These are phyloP conservation scores for Malaclemys terrapin DNA, from an alignment of 2,113 vertebrate species.

Conservation along the genomic window DNA sequence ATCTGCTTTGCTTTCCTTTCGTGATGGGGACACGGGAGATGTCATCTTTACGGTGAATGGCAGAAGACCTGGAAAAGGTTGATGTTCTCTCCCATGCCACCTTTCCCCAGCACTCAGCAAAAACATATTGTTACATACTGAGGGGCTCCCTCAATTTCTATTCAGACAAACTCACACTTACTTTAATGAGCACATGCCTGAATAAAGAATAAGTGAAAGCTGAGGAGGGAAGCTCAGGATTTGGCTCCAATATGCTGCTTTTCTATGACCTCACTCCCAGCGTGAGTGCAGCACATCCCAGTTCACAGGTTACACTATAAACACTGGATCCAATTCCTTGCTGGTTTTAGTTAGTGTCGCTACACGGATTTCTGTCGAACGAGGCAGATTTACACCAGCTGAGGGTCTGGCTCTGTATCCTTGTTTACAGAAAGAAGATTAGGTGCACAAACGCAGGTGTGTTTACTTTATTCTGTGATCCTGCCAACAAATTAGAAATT, in stretches of 20 bases:
- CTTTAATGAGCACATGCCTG: not conserved
- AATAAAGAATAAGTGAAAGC: not conserved
- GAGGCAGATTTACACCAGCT: not conserved
- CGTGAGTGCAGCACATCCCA: not conserved
- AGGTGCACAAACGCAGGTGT: not conserved
- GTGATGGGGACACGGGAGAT: not conserved
- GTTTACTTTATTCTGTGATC: not conserved
- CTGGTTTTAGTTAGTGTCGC: not conserved
- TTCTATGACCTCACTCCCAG: not conserved
- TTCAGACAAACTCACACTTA: not conserved
- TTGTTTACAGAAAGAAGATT: not conserved
- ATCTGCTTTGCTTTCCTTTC: not conserved
- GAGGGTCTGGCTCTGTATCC: not conserved
- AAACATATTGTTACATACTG: not conserved
- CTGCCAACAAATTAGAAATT: fast-evolving
- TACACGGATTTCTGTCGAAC: not conserved
- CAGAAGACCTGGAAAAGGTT: not conserved
- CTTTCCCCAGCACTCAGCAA: not conserved
- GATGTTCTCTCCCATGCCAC: not conserved
- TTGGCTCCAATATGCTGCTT: not conserved
- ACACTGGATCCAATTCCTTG: not conserved
- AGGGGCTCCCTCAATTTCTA: not conserved
- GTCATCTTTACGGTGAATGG: not conserved
- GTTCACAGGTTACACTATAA: not conserved
- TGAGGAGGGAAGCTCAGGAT: not conserved